Base-by-base conservation (phyloP, 2,113 vertebrate genomes). In the Embiotoca jacksoni region DNA sequence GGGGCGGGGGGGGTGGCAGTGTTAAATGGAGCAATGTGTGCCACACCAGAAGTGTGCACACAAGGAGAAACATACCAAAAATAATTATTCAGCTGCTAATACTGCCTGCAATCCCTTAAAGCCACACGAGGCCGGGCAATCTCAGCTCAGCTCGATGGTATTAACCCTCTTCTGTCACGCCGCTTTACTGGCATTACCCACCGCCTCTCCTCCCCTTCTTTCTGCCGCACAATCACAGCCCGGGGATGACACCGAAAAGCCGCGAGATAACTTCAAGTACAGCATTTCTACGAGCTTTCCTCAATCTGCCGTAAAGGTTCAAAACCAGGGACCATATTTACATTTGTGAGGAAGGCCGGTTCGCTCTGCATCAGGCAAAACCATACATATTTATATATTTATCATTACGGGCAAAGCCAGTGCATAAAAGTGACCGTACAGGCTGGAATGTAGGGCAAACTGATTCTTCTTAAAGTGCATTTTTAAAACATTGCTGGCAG, bases 81-180 rank as follows among this genome's bases (percentile, higher is more conserved):
- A 92, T 90, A 84, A 92, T 91, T 72, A 88, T 89, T 91, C 71
- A 58, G 81, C 69, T 88, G 75, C 83, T 90, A 91, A 91, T 85
- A 88, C 80, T 75, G 88, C 44, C 78, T 80, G 85, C 76, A 79
- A 78, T 85, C 84, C 84, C 75, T 90, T 84, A 82, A 91, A 87
- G 89, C 84, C 78, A 80, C 74, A 66, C 23, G 30, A 75, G 65
- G 69, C 87, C 60, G 65, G 80, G 74, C 78, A 62, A 79, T 83
- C 76, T 75, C 32, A 73, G 82, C 79, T 65, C 71, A 71, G 81
- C 82, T 83, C 72, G 6, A 49, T 81, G 84, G 68, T 71, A 81
- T 87, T 83, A 77, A 88, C 85, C 75, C 75, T 86, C 80, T 68
- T 84, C 83, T 82, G 77, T 86, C 87, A 90, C 57, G 39, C 71